Base-by-base conservation (phyloP, 2,888 invertebrate genomes). In the Tholera decimalis region DNA sequence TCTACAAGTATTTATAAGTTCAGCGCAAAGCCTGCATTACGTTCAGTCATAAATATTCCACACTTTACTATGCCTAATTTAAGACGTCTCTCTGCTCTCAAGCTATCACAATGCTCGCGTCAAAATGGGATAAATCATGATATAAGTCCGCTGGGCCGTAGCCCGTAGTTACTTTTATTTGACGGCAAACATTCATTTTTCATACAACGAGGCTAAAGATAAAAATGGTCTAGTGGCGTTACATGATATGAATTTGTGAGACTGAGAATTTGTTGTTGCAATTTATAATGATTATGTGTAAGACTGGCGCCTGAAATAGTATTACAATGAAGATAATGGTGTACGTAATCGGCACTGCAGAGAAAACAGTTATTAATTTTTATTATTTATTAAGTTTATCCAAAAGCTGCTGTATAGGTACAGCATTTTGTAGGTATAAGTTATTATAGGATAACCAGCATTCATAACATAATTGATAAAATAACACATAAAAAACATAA, bases 111-210 rank as follows among this genome's bases (percentile, higher is more conserved):
- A 33, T 41, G 33, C 43, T 65, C 30, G 64, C 55, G 66, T 78
- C 75, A 65, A 66, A 70, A 60, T 49, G 59, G 39, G 71, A 67
- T 83, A 78, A 78, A 83, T 83, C 81, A 78, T 73, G 72, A 78
- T 78, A 78, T 62, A 66, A 43, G 18, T 43, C 64, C 49, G 53
- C 70, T 35, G 51, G 56, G 60, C 62, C 58, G 46, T 67, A 68
- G 47, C 54, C 51, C 51, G 53, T 76, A 78, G 76, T n/a, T 76
- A 80, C 72, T 88, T 91, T 90, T 90, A 91, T 91, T 90, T 89
- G 92, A 90, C 88, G 85, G 84, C 80, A 79, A 73, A 75, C 83
- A 77, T 82, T 81, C 83, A 88, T 88, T 88, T 87, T 85, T 88
- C 84, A 86, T 78, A 82, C 76, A 85, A 82, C 76, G 74, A 73